Percentiles rank a stretch among this genome's conserved stretches.
Conservation (phyloP, 1,140 invertebrate genomes). For the Plodia interpunctella region DNA sequence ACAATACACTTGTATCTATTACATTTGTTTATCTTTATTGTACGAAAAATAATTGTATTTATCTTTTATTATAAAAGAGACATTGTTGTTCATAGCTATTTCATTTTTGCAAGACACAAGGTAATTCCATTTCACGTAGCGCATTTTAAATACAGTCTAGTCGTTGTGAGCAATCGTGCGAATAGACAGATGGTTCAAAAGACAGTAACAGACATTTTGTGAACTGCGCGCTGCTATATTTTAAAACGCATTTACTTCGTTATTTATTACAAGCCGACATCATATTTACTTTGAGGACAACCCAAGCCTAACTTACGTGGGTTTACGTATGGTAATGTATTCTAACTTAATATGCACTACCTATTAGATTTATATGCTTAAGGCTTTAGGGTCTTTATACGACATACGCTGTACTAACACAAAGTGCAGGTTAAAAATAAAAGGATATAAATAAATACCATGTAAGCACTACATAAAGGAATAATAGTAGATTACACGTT, state of each 20-base stretch:
- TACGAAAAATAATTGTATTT: too few relatives aligned
- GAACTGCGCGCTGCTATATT: background rate
- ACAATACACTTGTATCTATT: too few relatives aligned
- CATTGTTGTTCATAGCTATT: background rate
- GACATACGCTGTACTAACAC: background rate
- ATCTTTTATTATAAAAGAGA: background rate
- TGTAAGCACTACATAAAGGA: too few relatives aligned
- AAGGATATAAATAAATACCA: background rate
- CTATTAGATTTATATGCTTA: slow-evolving; percentile 7
- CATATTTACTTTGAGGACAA: slow-evolving; percentile 4
- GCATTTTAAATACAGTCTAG: slow-evolving; percentile 7
- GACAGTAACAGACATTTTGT: slow-evolving; percentile 4
- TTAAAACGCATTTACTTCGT: background rate
- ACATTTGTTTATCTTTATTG: too few relatives aligned
- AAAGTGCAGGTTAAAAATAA: background rate
- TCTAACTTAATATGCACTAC: background rate
- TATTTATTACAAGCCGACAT: background rate
- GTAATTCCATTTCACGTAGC: slow-evolving; percentile 4
- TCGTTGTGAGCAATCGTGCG: slow-evolving; percentile 3
- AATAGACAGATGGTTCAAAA: slow-evolving; percentile 7
- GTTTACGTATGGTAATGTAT: slow-evolving; percentile 4
- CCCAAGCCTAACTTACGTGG: background rate
- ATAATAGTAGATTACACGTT: too few relatives aligned
- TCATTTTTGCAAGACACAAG: slow-evolving; percentile 1
- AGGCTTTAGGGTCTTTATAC: background rate